A percentile compares a stretch with the other conserved stretches of the same genome.
phyloP scores from a whole-genome alignment of 2,113 vertebrate species.

The Apus apus region DNA sequence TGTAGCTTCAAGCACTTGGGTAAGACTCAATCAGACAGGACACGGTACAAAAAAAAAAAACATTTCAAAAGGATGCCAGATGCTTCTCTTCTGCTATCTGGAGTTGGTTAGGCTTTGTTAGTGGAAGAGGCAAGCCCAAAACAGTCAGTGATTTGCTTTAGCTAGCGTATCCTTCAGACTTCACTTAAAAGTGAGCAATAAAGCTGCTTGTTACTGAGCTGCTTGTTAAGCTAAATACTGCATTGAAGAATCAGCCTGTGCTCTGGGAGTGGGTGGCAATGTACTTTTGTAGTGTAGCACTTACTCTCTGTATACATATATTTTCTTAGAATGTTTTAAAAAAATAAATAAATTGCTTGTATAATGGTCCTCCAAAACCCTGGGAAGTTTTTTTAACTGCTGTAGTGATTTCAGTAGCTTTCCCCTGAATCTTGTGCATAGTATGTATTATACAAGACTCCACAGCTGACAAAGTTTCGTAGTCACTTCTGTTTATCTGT shows the following conservation, averaged over 20 bases:
- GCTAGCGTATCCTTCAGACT: not conserved
- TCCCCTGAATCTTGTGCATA: not conserved
- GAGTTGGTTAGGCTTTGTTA: not conserved
- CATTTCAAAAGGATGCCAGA: not conserved
- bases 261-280: not conserved
- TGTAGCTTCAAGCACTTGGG: not conserved
- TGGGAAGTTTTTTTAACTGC: not conserved
- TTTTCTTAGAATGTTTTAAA: not conserved
- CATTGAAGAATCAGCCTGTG: not conserved
- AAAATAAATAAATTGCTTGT: not conserved
- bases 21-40: not conserved
- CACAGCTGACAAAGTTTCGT: not conserved
- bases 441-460: not conserved
- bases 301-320: not conserved
- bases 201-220: not conserved
- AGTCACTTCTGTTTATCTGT: not conserved
- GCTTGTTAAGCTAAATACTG: not conserved
- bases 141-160: not conserved
- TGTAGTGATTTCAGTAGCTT: not conserved
- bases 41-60: rapidly evolving
- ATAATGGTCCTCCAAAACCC: not conserved
- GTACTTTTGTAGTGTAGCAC: not conserved
- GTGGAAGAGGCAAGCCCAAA: not conserved
- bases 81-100: not conserved
- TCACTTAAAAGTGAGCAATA: not conserved